Evolutionary conservation across 2,797 vertebrate species (phyloP).

Genomic region (Pampus argenteus): DNA sequence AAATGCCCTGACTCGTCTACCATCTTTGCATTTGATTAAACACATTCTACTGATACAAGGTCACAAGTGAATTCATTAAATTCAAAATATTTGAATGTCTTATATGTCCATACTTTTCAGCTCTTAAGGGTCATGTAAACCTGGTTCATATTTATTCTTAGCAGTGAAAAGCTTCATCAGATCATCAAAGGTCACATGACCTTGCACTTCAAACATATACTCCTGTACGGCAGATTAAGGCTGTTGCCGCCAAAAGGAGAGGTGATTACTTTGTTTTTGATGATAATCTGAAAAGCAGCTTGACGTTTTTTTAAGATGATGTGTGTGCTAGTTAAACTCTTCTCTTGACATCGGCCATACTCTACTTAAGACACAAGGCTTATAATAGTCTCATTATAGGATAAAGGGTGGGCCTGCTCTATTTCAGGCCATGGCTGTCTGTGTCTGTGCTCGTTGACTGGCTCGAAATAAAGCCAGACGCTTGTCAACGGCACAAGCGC

Average conservation of each 20-base stretch:
- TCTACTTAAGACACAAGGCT: slow-evolving; percentile 75
- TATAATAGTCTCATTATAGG: slow-evolving; percentile 82
- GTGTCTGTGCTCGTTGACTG: slow-evolving; percentile 66
- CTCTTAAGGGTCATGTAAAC: slow-evolving; percentile 25
- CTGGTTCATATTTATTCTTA: slow-evolving; percentile 9
- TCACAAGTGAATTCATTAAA: slow-evolving; percentile 54
- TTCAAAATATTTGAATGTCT: slow-evolving; percentile 32
- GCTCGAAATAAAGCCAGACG: slow-evolving; percentile 81
- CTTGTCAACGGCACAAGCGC: slow-evolving; percentile 69
- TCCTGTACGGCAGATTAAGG: slow-evolving; percentile 52
- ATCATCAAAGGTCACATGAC: slow-evolving; percentile 45
- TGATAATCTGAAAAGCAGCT: slow-evolving; percentile 81
- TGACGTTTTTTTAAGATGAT: slow-evolving; percentile 70
- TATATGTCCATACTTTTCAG: slow-evolving; percentile 2
- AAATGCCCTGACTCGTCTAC: slow-evolving; percentile 52
- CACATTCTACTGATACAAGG: slow-evolving; percentile 31
- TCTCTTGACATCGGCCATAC: slow-evolving; percentile 54
- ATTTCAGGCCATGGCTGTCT: slow-evolving; percentile 78
- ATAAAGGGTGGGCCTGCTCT: slow-evolving; percentile 78
- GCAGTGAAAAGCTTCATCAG: slow-evolving; percentile 9
- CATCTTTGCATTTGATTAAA: slow-evolving; percentile 44
- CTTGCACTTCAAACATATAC: slow-evolving; percentile 39
- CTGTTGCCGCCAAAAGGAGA: slow-evolving; percentile 49
- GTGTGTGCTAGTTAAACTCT: slow-evolving; percentile 46
- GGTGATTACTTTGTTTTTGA: slow-evolving; percentile 67